Evolutionary conservation across 2,113 vertebrate species (phyloP), one percentile per base, ranked within the genome.

Genomic region (Ictalurus punctatus): DNA sequence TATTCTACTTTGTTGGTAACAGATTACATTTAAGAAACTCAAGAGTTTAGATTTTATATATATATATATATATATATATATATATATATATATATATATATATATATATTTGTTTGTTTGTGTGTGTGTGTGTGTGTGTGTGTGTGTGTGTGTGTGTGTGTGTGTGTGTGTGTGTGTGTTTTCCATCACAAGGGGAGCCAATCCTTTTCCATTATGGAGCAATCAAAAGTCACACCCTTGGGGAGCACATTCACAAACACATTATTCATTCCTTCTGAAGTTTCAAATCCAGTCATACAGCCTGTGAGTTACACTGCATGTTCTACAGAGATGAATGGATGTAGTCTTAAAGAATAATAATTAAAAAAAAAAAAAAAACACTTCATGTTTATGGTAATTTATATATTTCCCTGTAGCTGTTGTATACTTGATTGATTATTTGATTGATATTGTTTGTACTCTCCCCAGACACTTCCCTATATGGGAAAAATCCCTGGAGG

Each of bases 381-480:
- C 44, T 48, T 48, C 6, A 48, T 7, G 44, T 48, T 48, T 48
- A 48, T 48, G 5, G 44, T 71, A 25, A 63, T 17, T 27, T 17
- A 30, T 81, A 23, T 23, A 23, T 63, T 23, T 63, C 14, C 10
- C 0, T 8, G 7, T 1, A 13, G 27, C 8, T 67, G 65, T 34
- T 71, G 6, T 17, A 27, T 34, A 30, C 12, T 73, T 37, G 59
- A 61, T 10, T 37, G 4, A 34, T 73, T 34, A 5, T 1, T 73
- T 37, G 59, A 61, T 27, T 37, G 4, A 34, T 73, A 13, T 73
- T 12, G 21, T 44, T 44, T 44, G 37, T 44, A 12, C 13, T 84
- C 8, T 52, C 63, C 19, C 37, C 13, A 86, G 85, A 17, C 71
- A 9, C 30, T 86, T 78, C 73, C 71, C 14, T 79, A 63, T 86